Base-by-base conservation (phyloP, 2,797 vertebrate species). In the Halcyon chelicuti region DNA sequence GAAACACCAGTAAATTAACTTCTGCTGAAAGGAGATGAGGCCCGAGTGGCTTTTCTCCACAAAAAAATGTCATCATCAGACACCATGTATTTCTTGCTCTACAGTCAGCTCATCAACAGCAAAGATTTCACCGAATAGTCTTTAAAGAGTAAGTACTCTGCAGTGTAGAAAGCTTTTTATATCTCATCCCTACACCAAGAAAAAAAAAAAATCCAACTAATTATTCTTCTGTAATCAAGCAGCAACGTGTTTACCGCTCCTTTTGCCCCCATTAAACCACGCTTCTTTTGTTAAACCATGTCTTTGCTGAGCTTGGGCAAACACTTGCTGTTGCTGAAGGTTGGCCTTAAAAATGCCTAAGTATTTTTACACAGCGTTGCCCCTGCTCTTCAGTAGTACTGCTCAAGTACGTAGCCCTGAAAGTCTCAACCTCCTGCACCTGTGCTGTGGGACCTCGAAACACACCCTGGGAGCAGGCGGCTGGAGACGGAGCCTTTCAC, bases 401-500 rank as follows among this genome's bases (percentile, higher is more conserved):
- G n/a, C 47, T 60, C 14, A 9, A 55, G 10, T 8, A 14, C 11
- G 18, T n/a, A 4, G 22, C n/a, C 39, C 8, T 10, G 19, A 0
- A 40, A 85, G 19, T 8, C 17, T 29, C 14, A 0, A 58, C 19
- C 35, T 9, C 3, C 1, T 9, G 12, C 51, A 47, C 25, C 47
- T n/a, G 40, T 13, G 51, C 49, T 1, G 31, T 1, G 15, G 79
- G 55, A 21, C 23, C 47, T 44, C 33, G 15, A 3, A 37, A 42
- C 19, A 6, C 49, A 12, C 15, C 1, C 7, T 13, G 74, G 42
- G 0, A 55, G 19, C 28, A 7, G 80, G 33, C 3, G 1, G 4
- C 4, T 17, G 23, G 31, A 35, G 33, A 49, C 0, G 7, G 9
- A 51, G 39, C 28, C 28, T 76, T 58, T 52, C 5, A 22, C 46